Evolutionary conservation across 2,888 invertebrate genomes (phyloP), one percentile per base, ranked within the genome.

Genomic region (Euphydryas editha): DNA sequence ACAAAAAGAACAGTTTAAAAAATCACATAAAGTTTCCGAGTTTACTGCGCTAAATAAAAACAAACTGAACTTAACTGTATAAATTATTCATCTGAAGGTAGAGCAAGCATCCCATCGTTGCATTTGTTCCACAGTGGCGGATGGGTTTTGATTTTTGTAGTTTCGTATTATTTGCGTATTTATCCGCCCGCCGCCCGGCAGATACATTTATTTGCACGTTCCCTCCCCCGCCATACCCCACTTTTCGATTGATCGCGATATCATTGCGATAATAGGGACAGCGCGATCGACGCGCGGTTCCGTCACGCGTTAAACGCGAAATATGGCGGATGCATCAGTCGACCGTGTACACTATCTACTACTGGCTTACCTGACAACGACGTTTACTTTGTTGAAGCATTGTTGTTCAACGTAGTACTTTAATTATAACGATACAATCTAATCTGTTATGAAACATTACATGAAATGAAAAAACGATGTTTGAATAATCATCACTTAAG

Each of bases 71-170:
- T 10, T 47, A 47, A 30, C 20, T 18, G 10, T 49, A 21, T 0
- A 49, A 15, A 36, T 18, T 7, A 13, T 21, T 18, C 21, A 24
- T 13, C 18, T 7, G 11, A 4, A 79, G 76, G 82, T 85, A 83
- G 88, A 92, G 90, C 84, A 83, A 17, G 58, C 58, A 67, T 1
- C 71, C 36, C 7, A 46, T 2, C 79, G 69, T 69, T 69, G 64
- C 76, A 76, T 78, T 82, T 80, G 83, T 82, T 86, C 81, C 83
- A 81, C 88, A 91, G 88, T 88, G 85, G 92, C 87, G 90, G 90
- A 90, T 90, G 90, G 90, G 92, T 92, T 92, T 92, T 92, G 92
- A 92, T 92, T 92, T 92, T 92, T 92, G 92, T 92, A 92, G 92
- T 92, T 92, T 92, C 92, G 91, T 92, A 92, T 92, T 91, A 92